These are phyloP conservation scores for Paraescarpia echinospica DNA, from an alignment of 1,140 invertebrate genomes.

Conservation along the genomic window DNA sequence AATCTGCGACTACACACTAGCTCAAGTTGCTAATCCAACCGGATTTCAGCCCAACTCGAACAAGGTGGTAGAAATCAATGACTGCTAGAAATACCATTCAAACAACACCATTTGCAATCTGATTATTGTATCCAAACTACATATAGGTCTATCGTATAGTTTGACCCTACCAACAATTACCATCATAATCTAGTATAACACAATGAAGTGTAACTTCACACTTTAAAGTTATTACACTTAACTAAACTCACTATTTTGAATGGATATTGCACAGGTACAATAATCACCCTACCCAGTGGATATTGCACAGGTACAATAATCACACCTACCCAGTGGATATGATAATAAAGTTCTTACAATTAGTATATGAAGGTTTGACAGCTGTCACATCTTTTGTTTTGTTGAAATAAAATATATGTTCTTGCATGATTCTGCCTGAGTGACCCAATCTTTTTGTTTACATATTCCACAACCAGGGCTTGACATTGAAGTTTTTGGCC, in stretches of 20 bases:
- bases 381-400: not conserved
- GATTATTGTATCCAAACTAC: not conserved
- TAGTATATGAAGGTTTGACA: not conserved
- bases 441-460: too few species aligned
- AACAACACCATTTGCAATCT: not conserved
- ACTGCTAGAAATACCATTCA: not conserved
- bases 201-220: not conserved
- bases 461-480: too few species aligned
- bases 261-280: not conserved
- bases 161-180: not conserved
- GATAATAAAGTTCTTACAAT: not conserved
- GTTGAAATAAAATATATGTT: not conserved
- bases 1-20: not conserved
- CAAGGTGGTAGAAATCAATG: not conserved
- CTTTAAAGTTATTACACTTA: not conserved
- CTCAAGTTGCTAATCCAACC: constrained; percentile 4
- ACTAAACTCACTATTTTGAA: not conserved
- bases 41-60: not conserved
- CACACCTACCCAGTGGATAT: not conserved
- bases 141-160: not conserved
- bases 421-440: not conserved
- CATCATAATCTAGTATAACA: not conserved
- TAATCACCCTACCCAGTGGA: not conserved
- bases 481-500: too few species aligned
- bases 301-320: not conserved